Base-by-base conservation (phyloP, 2,888 invertebrate genomes). In the Leucophora obtusa region DNA sequence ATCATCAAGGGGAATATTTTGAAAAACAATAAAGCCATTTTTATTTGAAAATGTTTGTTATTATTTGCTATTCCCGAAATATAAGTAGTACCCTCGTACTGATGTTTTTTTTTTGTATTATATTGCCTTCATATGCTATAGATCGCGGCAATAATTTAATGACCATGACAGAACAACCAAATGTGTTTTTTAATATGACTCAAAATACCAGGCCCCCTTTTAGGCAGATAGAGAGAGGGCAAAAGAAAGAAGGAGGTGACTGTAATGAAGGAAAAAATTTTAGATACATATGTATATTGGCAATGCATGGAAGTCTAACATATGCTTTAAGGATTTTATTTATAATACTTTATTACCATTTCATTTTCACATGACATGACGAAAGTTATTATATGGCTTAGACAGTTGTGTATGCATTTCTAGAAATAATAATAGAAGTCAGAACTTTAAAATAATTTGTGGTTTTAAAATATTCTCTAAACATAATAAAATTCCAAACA, bases 91-190 rank as follows among this genome's bases (percentile, higher is more conserved):
- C n/a, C n/a, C n/a, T n/a, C n/a, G n/a, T n/a, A n/a, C n/a, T n/a
- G n/a, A 47, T 47, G 43, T 14, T 47, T n/a, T n/a, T 15, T 38
- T 38, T 35, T 35, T n/a, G 3, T 38, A 38, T 38, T 38, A 38
- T 38, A 11, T 11, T 38, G 38, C 38, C 38, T 38, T 47, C 21
- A 6, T 53, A 51, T 47, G 18, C 51, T 35, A 10, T 54, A 35
- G 60, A 66, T 68, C 68, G 75, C 62, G 51, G 66, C 56, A 76
- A 71, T 62, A 62, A 56, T 63, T 74, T 79, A 79, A 75, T 79
- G 79, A 71, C 79, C 79, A 79, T 79, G 79, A 79, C 74, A 79
- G 70, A 66, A 58, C 74, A 56, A 54, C 58, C 18, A 53, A 53
- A 50, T 50, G n/a, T 50, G 9, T 50, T 9, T 24, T 5, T 50